A percentile compares a stretch with the other conserved stretches of the same genome.
Conservation (phyloP, 2,888 invertebrate genomes). For the Chelonus formosanus region DNA sequence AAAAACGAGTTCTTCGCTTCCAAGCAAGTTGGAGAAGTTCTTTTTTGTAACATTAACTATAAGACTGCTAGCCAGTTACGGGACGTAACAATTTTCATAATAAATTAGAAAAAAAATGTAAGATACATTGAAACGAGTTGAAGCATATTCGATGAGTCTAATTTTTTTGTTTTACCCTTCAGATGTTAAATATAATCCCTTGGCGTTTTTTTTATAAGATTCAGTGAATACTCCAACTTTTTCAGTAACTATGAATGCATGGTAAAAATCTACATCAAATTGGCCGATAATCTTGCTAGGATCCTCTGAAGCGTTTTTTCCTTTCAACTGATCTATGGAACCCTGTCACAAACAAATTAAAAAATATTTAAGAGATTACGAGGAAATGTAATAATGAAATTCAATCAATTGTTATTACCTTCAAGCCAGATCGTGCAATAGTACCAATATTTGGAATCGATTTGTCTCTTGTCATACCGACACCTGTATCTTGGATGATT, state of each 20-base stretch:
- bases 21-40: no score
- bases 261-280: conserved; percentile 98
- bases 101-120: no score
- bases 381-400: conserved; percentile 10
- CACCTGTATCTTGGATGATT: conserved; percentile 91
- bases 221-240: conserved; percentile 91
- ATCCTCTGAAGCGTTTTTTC: conserved; percentile 71
- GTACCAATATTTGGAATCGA: conserved; percentile 91
- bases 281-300: conserved; percentile 90
- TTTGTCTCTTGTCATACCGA: conserved; percentile 96
- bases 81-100: no score
- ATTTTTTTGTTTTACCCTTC: conserved; percentile 73
- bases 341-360: no score
- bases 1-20: no score
- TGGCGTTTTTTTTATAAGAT: conserved; percentile 72
- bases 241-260: conserved; percentile 96
- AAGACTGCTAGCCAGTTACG: no score
- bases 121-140: no score
- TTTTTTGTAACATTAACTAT: no score
- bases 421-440: conserved; percentile 95
- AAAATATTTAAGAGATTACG: background rate
- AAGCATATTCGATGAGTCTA: no score
- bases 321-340: conserved; percentile 85
- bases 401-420: conserved; percentile 63
- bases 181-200: conserved; percentile 87